Evolutionary conservation across 64 coral and sea anemone species (phyloP), one percentile per base, ranked within the genome.

Genomic region (Orbicella faveolata): DNA sequence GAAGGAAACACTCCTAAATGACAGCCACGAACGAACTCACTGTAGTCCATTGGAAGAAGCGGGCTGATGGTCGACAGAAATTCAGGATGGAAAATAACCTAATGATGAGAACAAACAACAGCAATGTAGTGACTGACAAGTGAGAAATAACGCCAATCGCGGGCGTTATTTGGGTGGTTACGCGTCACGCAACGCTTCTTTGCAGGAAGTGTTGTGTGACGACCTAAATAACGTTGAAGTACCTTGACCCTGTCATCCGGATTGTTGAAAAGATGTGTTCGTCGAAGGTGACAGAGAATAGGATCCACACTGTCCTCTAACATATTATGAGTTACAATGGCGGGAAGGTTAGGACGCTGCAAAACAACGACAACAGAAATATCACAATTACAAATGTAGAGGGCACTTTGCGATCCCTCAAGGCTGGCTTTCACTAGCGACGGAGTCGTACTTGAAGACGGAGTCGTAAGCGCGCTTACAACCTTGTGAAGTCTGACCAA

Each of bases 1-100:
- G 96, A 98, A 2, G 96, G 96, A 73, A 98, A 98, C 14, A 98
- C 96, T 33, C 96, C 96, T 77, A 98, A 66, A 87, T 98, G 96
- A 54, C 96, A 98, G 12, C 96, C 96, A 44, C 96, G 96, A 0
- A 98, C 96, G 80, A 98, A 98, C 80, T 98, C 96, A 34, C 83
- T 51, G 30, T 98, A 98, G 3, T 98, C 96, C 93, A 98, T 98
- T 18, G 93, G 93, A 63, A 98, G 89, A 54, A 98, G 90, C 57
- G 96, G 96, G 54, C 95, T 98, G 35, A 93, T 98, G 53, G 94
- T 87, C 4, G 96, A 98, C 52, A 98, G 88, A 76, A 98, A 98
- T 73, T 98, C 96, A 35, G 96, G 96, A 63, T 98, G 96, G 53
- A 98, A 98, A 77, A 98, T 85, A 59, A 98, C 62, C 96, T 98